phyloP scores from a whole-genome alignment of 2,888 invertebrate species.

The Alentia gelatinosa region DNA sequence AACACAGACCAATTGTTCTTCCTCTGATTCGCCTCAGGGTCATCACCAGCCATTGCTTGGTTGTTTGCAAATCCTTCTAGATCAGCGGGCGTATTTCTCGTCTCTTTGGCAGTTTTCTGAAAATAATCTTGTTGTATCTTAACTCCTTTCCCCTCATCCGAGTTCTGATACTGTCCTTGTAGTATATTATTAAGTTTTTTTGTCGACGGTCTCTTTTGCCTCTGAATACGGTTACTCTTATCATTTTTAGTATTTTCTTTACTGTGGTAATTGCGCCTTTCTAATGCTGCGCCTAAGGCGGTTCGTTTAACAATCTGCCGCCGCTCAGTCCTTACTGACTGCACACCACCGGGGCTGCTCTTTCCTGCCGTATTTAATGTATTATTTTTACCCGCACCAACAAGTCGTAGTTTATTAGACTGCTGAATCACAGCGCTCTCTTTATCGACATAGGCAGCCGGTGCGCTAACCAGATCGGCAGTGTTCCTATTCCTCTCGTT shows the following conservation, averaged over 20 bases:
- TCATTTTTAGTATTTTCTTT: not conserved
- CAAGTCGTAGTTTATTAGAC: constrained; percentile 28
- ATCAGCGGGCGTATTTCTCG: not conserved
- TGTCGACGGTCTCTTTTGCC: no score
- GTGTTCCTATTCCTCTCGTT: not conserved
- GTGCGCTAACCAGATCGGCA: not conserved
- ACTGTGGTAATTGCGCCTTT: not conserved
- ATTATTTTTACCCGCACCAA: not conserved
- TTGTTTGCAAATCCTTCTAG: not conserved
- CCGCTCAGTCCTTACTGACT: not conserved
- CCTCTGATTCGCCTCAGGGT: not conserved
- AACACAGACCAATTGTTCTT: not conserved
- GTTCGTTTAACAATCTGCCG: not conserved
- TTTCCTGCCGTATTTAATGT: no score
- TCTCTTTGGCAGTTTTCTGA: not conserved
- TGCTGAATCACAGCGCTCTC: constrained; percentile 35
- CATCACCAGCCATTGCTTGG: not conserved
- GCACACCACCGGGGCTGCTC: no score
- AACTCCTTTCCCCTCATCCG: no score
- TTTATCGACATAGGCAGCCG: not conserved
- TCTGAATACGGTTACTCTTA: not conserved
- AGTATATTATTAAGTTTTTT: no score
- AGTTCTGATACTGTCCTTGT: no score
- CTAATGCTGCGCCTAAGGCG: not conserved
- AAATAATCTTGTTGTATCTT: no score